Evolutionary conservation across 2,113 vertebrate species (phyloP).

Genomic region (Ceratotherium simum): DNA sequence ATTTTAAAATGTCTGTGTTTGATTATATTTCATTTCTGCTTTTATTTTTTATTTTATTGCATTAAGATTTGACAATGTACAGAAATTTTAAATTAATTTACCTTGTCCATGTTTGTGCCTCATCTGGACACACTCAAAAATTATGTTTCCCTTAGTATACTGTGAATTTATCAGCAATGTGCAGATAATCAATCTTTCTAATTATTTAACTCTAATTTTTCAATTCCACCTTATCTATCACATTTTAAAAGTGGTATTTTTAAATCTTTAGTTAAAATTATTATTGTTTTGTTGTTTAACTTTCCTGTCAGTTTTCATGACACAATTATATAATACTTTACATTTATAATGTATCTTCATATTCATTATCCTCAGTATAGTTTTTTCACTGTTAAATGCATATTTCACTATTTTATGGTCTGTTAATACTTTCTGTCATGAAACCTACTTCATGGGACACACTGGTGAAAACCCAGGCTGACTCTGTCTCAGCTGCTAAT

Average conservation of each 20-base stretch:
- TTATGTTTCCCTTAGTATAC: neutral
- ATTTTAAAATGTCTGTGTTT: neutral
- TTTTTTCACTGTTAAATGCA: neutral
- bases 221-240: neutral
- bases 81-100: neutral
- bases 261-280: slow-evolving; percentile 8
- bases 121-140: neutral
- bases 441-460: neutral
- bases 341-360: neutral
- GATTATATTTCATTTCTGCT: neutral
- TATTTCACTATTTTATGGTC: neutral
- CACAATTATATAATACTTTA: neutral
- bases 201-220: slow-evolving; percentile 40
- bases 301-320: slow-evolving; percentile 23
- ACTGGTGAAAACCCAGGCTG: neutral
- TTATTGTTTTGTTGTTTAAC: neutral
- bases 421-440: neutral
- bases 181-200: neutral
- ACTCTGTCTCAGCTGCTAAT: neutral
- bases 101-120: neutral
- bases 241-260: neutral
- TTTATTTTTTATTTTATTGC: neutral
- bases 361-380: neutral
- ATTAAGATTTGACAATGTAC: neutral
- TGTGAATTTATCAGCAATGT: neutral